Percentiles rank a stretch among this genome's conserved stretches.
Evolutionary conservation across 2,888 invertebrate species (phyloP).

Genomic region (Drosophila barbarae): DNA sequence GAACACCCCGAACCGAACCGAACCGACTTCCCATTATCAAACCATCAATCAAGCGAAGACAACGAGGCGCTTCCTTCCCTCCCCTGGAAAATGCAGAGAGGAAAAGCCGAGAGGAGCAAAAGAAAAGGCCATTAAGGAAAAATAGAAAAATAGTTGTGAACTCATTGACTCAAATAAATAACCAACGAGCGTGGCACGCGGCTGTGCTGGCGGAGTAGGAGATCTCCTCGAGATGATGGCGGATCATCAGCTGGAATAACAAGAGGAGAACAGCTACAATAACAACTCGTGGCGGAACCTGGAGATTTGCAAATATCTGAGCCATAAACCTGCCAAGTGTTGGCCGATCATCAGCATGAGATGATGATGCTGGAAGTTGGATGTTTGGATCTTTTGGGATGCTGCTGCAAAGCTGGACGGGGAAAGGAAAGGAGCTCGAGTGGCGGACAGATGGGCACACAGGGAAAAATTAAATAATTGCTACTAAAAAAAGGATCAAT

Average conservation of each 20-base stretch:
- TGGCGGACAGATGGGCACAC: slow-evolving; percentile 9
- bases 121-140: slow-evolving; percentile 59
- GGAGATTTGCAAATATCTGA: slow-evolving; percentile 72
- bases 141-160: slow-evolving; percentile 66
- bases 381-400: slow-evolving; percentile 3
- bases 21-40: slow-evolving; percentile 59
- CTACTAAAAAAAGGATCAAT: not conserved
- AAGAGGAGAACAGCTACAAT: slow-evolving; percentile 70
- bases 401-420: not conserved
- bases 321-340: slow-evolving; percentile 72
- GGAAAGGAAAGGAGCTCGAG: slow-evolving; percentile 3
- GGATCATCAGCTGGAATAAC: slow-evolving; percentile 67
- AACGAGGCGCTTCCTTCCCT: slow-evolving; percentile 60
- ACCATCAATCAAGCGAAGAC: slow-evolving; percentile 67
- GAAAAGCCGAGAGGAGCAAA: slow-evolving; percentile 16
- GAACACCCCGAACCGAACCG: slow-evolving; percentile 5
- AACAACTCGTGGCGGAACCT: slow-evolving; percentile 42
- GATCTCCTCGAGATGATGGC: slow-evolving; percentile 47
- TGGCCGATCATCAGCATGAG: slow-evolving; percentile 46
- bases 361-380: slow-evolving; percentile 50
- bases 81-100: slow-evolving; percentile 26
- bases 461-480: not conserved
- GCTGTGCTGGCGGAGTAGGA: slow-evolving; percentile 25
- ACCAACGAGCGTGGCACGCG: slow-evolving; percentile 65
- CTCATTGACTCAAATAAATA: slow-evolving; percentile 74